These are phyloP conservation scores for Nesogale talazaci DNA, from an alignment of 2,113 vertebrate genomes.

Conservation along the genomic window DNA sequence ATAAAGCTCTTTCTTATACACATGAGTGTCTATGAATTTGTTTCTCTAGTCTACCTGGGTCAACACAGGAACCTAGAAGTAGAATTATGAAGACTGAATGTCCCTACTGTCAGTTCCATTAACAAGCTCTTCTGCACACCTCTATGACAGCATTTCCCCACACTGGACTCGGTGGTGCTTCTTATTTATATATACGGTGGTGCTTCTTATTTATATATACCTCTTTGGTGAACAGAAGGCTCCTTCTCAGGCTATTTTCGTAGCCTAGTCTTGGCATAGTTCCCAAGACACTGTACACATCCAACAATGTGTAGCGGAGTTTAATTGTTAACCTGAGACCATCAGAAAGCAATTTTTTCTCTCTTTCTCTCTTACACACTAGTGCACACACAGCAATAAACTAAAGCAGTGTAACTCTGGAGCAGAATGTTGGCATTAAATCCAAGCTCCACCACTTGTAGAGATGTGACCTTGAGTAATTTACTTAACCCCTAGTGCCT, in stretches of 20 bases:
- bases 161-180: no score
- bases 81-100: neutral
- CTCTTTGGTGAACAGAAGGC: neutral
- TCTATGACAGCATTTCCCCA: neutral
- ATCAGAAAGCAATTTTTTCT: constrained; percentile 6
- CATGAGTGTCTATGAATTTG: no score
- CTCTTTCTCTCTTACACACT: neutral
- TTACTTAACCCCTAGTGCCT: constrained; percentile 42
- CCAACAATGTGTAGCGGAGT: constrained; percentile 2
- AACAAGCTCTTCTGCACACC: neutral
- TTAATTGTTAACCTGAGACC: constrained; percentile 22
- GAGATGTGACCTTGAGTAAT: neutral
- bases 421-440: constrained; percentile 23
- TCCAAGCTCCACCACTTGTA: neutral
- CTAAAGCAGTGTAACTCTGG: neutral
- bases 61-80: neutral
- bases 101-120: neutral
- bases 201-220: neutral
- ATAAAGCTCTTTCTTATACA: no score
- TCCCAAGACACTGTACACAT: constrained; percentile 11
- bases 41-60: no score
- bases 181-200: neutral
- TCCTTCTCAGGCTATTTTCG: constrained; percentile 36
- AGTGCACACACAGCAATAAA: neutral
- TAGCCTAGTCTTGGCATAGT: neutral